Base-by-base conservation (phyloP, 92 coral and sea anemone genomes). In the Parazoanthus atlanticus region DNA sequence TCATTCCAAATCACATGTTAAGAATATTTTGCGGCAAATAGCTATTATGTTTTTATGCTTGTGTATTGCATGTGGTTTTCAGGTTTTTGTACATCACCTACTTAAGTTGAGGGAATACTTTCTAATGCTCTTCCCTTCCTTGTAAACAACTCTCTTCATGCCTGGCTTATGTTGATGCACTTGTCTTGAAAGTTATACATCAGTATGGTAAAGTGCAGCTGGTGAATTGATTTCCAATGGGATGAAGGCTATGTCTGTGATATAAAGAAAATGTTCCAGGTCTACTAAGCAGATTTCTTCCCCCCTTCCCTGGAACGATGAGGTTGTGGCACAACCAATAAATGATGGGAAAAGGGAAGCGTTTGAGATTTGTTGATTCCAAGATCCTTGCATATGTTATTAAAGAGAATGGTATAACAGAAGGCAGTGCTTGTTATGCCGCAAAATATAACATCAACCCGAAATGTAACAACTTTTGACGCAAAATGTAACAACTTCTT, bases 181-280 rank as follows among this genome's bases (percentile, higher is more conserved):
- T 88, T 58, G 74, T 67, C 29, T 79, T 79, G 85, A n/a, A n/a
- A n/a, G n/a, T 78, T 78, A 66, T 78, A 88, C 73, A 78, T 78
- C 65, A 88, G n/a, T 65, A 88, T 78, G 41, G 83, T 61, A 38
- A 88, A 78, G 38, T 66, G 38, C 33, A 38, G 49, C 84, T 80
- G 47, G 72, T 29, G 85, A 88, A 61, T 64, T 12, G 6, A 88
- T 31, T 74, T 78, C 74, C 85, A 88, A 36, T 49, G 76, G 31
- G 54, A 33, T 17, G 85, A 88, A 88, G 26, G 84, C 73, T 41
- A 78, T 72, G 8, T 38, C 83, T 47, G 3, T 34, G 31, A 52
- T 52, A 79, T 86, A 66, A 34, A 72, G 89, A 74, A 86, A 30
- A 66, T 40, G 77, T 38, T 34, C 74, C 89, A 86, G 33, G 89